A percentile compares a stretch with the other conserved stretches of the same genome.
Evolutionary conservation across 2,797 vertebrate genomes (phyloP).

Genomic region (Melanotaenia trifasciata): DNA sequence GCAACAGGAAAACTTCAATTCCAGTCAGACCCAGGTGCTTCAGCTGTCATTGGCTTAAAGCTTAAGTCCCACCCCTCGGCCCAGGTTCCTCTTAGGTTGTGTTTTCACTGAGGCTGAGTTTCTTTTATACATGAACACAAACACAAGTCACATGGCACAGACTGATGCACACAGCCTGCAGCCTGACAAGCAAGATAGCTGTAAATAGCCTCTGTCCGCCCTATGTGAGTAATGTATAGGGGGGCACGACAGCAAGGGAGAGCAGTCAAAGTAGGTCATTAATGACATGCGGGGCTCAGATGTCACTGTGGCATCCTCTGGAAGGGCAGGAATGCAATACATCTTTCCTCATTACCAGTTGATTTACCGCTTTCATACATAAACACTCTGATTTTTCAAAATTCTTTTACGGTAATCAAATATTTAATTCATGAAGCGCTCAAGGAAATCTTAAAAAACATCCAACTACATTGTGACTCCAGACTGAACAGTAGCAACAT

Average conservation of each 20-base stretch:
- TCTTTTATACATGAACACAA: constrained; percentile 33
- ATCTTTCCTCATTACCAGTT: neutral
- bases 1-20: constrained; percentile 37
- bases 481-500: constrained; percentile 14
- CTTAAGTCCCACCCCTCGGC: constrained; percentile 17
- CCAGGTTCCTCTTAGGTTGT: constrained; percentile 17
- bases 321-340: constrained; percentile 7
- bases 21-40: constrained; percentile 53
- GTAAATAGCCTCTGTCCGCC: constrained; percentile 52
- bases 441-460: constrained; percentile 28
- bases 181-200: constrained; percentile 47
- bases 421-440: constrained; percentile 47
- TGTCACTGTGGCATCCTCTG: constrained; percentile 29
- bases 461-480: constrained; percentile 14
- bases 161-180: constrained; percentile 51
- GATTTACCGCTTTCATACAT: constrained; percentile 14
- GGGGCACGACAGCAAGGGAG: constrained; percentile 29
- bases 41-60: constrained; percentile 18
- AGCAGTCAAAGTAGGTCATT: constrained; percentile 53
- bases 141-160: constrained; percentile 55
- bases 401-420: constrained; percentile 20
- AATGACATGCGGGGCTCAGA: constrained; percentile 38
- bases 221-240: constrained; percentile 57
- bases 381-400: constrained; percentile 10
- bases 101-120: constrained; percentile 30